Conservation (phyloP, 2,888 invertebrate species). For the Nomada fucata region DNA sequence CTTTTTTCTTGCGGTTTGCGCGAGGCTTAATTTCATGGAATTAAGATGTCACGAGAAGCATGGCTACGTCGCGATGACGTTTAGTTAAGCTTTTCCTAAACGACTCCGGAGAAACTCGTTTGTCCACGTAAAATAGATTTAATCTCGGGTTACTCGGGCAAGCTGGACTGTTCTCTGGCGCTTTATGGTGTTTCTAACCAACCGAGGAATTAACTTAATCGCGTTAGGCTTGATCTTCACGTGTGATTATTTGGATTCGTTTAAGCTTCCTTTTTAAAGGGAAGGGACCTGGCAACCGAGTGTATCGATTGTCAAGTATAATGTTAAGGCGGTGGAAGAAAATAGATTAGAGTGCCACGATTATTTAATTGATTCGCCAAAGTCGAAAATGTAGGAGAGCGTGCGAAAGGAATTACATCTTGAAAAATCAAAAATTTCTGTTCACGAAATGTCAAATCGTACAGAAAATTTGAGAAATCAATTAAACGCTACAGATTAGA, state of each 20-base stretch:
- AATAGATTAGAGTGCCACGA: too few species aligned
- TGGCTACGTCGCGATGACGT: neutral
- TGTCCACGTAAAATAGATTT: conserved; percentile 3
- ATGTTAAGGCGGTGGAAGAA: too few species aligned
- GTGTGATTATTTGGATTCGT: neutral
- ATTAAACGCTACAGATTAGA: too few species aligned
- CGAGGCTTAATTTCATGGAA: conserved; percentile 28
- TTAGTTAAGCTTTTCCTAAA: neutral
- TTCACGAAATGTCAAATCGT: too few species aligned
- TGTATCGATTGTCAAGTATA: too few species aligned
- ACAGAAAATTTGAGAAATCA: too few species aligned
- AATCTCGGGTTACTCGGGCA: neutral
- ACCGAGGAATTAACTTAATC: conserved; percentile 8
- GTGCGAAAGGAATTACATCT: too few species aligned
- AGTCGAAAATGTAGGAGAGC: too few species aligned
- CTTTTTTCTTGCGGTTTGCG: conserved; percentile 34
- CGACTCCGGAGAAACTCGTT: neutral
- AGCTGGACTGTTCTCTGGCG: neutral
- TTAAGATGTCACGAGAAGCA: conserved; percentile 18
- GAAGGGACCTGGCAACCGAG: neutral
- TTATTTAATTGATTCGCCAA: too few species aligned
- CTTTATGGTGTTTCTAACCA: neutral
- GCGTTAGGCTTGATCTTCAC: neutral
- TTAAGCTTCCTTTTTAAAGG: neutral
- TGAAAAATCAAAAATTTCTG: too few species aligned